Evolutionary conservation across 2,888 invertebrate species (phyloP).

Genomic region (Antheraea assamensis): DNA sequence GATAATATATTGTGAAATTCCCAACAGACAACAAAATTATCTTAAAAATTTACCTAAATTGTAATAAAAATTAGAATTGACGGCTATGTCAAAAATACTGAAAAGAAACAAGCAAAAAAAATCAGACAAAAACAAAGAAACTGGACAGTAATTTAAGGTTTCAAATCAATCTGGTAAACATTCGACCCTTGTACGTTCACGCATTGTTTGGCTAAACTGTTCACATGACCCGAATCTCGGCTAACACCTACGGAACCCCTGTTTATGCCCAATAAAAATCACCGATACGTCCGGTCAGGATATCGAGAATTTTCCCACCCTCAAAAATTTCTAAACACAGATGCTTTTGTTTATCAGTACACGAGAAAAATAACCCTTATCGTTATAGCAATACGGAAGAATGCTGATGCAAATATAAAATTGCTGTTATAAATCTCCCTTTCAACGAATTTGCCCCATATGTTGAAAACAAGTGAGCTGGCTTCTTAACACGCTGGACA

Average conservation of each 20-base stretch:
- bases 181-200: constrained; percentile 25
- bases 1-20: too few species aligned
- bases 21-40: too few species aligned
- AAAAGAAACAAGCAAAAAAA: constrained; percentile 1
- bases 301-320: constrained; percentile 73
- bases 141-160: neutral
- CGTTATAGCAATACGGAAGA: constrained; percentile 23
- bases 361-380: constrained; percentile 36
- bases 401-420: constrained; percentile 22
- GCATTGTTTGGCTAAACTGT: constrained; percentile 67
- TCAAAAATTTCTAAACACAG: constrained; percentile 57
- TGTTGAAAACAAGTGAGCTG: constrained; percentile 74
- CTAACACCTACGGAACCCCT: constrained; percentile 63
- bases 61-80: neutral
- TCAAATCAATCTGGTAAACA: constrained; percentile 6
- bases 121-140: constrained; percentile 3
- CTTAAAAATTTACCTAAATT: too few species aligned
- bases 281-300: constrained; percentile 72
- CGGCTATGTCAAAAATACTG: neutral
- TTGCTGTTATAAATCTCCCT: constrained; percentile 48
- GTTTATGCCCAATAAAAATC: constrained; percentile 77
- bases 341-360: constrained; percentile 29
- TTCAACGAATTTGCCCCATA: constrained; percentile 71
- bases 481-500: constrained; percentile 75
- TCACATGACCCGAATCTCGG: constrained; percentile 60